Conservation (phyloP, 2,113 vertebrate genomes). For the Tachysurus fulvidraco region DNA sequence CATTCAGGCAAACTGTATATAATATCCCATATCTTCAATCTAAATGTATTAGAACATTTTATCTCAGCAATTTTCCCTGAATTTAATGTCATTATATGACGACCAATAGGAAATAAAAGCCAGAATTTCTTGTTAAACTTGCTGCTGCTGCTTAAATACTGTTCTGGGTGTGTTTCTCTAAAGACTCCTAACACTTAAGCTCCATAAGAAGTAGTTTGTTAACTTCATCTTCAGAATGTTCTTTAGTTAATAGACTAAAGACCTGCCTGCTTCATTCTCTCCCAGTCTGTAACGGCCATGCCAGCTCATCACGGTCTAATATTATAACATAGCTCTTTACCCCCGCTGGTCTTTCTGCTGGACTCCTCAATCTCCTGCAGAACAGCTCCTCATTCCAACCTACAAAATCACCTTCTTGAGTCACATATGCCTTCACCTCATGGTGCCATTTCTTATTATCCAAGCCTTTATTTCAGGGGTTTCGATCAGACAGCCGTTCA, state of each 20-base stretch:
- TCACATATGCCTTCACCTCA: not conserved
- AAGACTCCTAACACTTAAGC: too few species aligned
- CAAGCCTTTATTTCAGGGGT: not conserved
- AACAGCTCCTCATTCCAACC: not conserved
- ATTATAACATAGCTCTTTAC: not conserved
- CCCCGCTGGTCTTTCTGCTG: not conserved
- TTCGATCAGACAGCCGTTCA: not conserved
- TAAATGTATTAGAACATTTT: constrained; percentile 12
- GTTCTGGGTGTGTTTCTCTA: constrained; percentile 1
- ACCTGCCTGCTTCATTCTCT: not conserved
- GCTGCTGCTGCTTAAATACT: not conserved
- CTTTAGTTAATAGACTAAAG: not conserved
- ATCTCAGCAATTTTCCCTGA: constrained; percentile 17
- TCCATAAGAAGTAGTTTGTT: too few species aligned
- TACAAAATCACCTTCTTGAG: not conserved
- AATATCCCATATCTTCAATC: not conserved
- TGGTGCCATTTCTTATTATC: not conserved
- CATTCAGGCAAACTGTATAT: not conserved
- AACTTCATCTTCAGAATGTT: not conserved
- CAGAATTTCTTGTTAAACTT: not conserved
- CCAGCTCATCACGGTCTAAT: not conserved
- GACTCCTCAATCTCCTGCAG: not conserved
- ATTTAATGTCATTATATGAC: not conserved
- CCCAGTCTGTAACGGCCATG: not conserved
- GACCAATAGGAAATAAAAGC: not conserved